phyloP scores from a whole-genome alignment of 2,113 vertebrate species.

The Menidia beryllina region DNA sequence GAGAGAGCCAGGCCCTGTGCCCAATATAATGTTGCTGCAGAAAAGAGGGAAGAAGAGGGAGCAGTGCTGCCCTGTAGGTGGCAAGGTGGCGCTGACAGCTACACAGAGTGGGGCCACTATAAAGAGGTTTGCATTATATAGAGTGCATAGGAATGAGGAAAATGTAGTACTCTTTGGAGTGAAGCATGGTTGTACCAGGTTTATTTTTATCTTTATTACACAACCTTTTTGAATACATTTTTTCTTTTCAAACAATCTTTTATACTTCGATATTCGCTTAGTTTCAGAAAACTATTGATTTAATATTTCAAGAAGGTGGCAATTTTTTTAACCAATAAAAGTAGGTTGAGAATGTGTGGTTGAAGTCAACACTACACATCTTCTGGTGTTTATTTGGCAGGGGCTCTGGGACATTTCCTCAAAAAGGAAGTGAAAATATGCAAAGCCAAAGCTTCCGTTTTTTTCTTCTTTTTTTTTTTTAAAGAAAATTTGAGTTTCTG shows the following conservation, averaged over 20 bases:
- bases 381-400: conserved; percentile 77
- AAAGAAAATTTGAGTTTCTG: conserved; percentile 60
- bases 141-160: conserved; percentile 11
- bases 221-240: too few relatives aligned
- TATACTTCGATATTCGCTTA: neutral
- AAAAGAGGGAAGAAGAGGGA: conserved; percentile 41
- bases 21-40: conserved; percentile 59
- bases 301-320: neutral
- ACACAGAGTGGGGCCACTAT: conserved; percentile 59
- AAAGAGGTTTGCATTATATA: conserved; percentile 23
- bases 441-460: conserved; percentile 76
- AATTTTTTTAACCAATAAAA: conserved; percentile 29
- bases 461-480: conserved; percentile 26
- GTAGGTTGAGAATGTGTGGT: conserved; percentile 67
- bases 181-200: neutral
- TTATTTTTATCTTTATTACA: neutral
- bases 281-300: neutral
- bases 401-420: conserved; percentile 72
- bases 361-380: conserved; percentile 61
- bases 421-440: conserved; percentile 86
- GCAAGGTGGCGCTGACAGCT: conserved; percentile 72
- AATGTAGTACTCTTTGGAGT: conserved; percentile 2
- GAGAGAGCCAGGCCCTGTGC: conserved; percentile 73
- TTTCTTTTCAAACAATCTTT: too few relatives aligned
- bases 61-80: conserved; percentile 63